These are phyloP conservation scores for Nebria salina DNA, from an alignment of 2,888 invertebrate genomes.

Conservation along the genomic window DNA sequence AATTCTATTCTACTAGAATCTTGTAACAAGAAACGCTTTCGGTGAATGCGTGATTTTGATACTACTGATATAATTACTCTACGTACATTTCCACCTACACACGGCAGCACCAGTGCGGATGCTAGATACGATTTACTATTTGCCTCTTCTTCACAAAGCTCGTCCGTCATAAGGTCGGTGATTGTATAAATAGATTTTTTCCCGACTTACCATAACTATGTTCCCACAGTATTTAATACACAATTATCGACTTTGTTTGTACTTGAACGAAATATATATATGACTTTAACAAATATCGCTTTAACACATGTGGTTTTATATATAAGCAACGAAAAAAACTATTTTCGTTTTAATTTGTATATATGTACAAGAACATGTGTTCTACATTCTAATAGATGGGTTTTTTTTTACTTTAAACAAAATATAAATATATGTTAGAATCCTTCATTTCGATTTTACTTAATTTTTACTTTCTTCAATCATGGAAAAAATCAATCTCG, in stretches of 20 bases:
- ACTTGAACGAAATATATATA: not conserved
- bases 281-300: not conserved
- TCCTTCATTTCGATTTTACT: too few species aligned
- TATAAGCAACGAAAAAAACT: not conserved
- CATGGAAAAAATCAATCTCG: too few species aligned
- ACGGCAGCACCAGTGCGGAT: too few species aligned
- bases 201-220: not conserved
- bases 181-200: not conserved
- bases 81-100: too few species aligned
- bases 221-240: not conserved
- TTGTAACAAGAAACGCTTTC: not conserved
- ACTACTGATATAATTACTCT: not conserved
- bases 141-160: too few species aligned
- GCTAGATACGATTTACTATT: not conserved
- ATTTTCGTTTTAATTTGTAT: not conserved
- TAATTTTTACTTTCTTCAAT: too few species aligned
- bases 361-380: not conserved
- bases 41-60: not conserved
- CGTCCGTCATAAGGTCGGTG: not conserved
- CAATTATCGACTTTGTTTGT: not conserved
- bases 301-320: not conserved
- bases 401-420: too few species aligned
- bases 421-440: too few species aligned
- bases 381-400: too few species aligned
- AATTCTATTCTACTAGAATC: too few species aligned